A percentile compares a stretch with the other conserved stretches of the same genome.
Evolutionary conservation across 2,797 vertebrate species (phyloP).

Genomic region (Tapera naevia): DNA sequence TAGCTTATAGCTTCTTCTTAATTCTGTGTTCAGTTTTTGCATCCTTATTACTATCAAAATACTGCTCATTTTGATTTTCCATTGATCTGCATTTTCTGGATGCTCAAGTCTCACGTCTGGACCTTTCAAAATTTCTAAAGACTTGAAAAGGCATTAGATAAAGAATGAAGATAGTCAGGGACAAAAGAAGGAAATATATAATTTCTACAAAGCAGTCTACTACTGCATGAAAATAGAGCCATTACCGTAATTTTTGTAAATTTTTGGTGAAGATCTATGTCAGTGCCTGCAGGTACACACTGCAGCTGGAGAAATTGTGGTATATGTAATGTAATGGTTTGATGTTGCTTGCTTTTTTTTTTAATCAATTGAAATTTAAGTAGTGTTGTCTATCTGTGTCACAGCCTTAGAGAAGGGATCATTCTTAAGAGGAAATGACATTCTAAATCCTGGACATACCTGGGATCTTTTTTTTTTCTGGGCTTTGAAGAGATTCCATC

Average conservation of each 20-base stretch:
- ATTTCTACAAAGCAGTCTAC: not conserved
- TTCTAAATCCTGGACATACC: not conserved
- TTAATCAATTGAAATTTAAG: not conserved
- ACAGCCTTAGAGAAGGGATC: not conserved
- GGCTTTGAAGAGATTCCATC: not conserved
- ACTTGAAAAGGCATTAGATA: not conserved
- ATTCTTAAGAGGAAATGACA: not conserved
- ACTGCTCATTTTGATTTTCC: not conserved
- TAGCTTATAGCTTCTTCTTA: not conserved
- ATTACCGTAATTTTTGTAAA: not conserved
- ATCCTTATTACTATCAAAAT: not conserved
- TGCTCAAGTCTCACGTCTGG: not conserved
- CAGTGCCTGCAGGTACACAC: not conserved
- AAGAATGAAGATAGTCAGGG: not conserved
- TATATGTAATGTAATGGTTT: not conserved
- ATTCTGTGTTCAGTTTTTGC: not conserved
- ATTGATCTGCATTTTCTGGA: not conserved
- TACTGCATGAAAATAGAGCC: not conserved
- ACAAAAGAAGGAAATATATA: not conserved
- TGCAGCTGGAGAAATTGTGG: not conserved
- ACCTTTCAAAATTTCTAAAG: not conserved
- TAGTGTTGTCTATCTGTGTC: not conserved
- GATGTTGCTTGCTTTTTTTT: not conserved
- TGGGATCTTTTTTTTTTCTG: not conserved
- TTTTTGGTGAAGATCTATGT: not conserved